Evolutionary conservation across 1,140 invertebrate species (phyloP).

Genomic region (Grapholita molesta): DNA sequence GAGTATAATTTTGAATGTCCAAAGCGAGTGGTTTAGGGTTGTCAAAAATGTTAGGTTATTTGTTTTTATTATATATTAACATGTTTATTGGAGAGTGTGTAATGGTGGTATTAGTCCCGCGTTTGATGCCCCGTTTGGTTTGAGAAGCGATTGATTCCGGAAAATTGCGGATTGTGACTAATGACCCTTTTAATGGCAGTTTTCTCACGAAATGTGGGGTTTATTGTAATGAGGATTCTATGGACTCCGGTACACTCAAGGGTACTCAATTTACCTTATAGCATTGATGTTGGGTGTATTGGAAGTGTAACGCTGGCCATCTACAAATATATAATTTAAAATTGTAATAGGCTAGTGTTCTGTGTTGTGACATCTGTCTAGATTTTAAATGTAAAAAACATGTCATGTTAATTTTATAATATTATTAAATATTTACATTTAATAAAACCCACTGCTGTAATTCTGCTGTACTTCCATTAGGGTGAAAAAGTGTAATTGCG

Average conservation of each 20-base stretch:
- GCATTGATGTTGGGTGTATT: no score
- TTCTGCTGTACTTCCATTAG: no score
- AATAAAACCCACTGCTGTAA: no score
- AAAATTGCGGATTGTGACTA: not conserved
- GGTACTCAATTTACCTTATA: not conserved
- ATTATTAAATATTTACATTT: no score
- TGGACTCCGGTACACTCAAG: no score
- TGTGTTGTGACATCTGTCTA: no score
- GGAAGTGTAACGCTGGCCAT: no score
- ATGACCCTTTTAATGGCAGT: not conserved
- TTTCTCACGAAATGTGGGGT: not conserved
- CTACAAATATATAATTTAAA: no score
- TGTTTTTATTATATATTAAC: slow-evolving; percentile 7
- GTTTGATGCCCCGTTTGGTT: not conserved
- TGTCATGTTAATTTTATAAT: no score
- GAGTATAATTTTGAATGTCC: not conserved
- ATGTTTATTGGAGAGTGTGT: not conserved
- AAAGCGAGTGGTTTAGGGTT: not conserved
- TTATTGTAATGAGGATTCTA: not conserved
- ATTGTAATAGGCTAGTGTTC: no score
- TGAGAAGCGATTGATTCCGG: not conserved
- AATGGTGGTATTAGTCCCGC: not conserved
- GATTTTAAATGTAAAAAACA: no score
- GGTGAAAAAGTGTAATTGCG: no score
- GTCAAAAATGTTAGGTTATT: not conserved